Percentiles rank a stretch among this genome's conserved stretches.
These are phyloP conservation scores for Conus canariensis DNA, from an alignment of 2,888 invertebrate genomes.

Conservation along the genomic window DNA sequence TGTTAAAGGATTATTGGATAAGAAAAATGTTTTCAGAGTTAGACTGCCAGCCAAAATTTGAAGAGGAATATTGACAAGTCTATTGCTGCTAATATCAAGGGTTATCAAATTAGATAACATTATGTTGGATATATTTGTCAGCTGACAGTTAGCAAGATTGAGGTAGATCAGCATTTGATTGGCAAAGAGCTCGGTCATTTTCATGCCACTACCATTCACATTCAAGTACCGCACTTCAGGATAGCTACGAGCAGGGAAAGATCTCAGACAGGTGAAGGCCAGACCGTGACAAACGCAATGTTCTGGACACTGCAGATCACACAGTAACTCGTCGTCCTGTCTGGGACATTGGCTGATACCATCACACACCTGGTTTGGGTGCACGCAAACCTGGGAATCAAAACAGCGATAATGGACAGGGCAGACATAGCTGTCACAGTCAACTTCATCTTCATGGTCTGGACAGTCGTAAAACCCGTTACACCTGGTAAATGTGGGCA, in stretches of 20 bases:
- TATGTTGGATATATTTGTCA: neutral
- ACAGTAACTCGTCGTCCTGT: conserved; percentile 3
- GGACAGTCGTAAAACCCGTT: conserved; percentile 2
- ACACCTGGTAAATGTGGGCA: neutral
- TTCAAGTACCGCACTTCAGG: conserved; percentile 7
- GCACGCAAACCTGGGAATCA: neutral
- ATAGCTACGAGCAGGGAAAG: neutral
- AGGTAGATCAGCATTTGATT: neutral
- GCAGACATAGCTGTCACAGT: neutral
- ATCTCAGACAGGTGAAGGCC: neutral
- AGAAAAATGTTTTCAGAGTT: neutral
- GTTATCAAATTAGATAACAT: too few relatives aligned
- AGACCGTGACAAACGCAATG: conserved; percentile 3
- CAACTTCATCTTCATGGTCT: neutral
- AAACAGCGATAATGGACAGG: neutral
- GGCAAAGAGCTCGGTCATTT: neutral
- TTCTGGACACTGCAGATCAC: neutral
- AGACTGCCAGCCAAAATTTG: neutral
- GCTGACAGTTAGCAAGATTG: neutral
- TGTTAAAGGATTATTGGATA: neutral
- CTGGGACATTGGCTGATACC: neutral
- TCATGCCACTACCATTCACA: neutral
- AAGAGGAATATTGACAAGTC: neutral
- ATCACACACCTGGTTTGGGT: conserved; percentile 11
- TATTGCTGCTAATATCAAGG: too few relatives aligned